Evolutionary conservation across 2,113 vertebrate species (phyloP), one percentile per base, ranked within the genome.

Genomic region (Sialia sialis): DNA sequence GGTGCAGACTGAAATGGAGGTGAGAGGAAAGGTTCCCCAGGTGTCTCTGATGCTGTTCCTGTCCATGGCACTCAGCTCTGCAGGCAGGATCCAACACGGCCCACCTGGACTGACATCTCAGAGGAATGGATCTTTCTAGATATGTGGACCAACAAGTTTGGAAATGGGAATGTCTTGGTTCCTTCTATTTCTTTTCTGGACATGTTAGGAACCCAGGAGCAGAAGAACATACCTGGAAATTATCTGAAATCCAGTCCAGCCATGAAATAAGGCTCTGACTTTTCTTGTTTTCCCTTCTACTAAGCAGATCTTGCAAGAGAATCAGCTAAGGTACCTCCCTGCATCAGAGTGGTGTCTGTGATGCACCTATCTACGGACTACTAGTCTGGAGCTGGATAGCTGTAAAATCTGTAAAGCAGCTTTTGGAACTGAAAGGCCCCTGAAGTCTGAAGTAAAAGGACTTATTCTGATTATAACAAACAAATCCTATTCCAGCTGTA

Each of bases 391-490:
- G 49, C 0, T 46, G 41, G 51, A 46, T 6, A 74, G 69, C 39
- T 79, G 25, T 36, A 82, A 93, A 74, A 82, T 41, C 48, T 75
- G 16, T n/a, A 60, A 75, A 62, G 63, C 9, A 75, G 64, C 25
- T 89, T 94, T 78, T 75, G 48, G 27, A 86, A 88, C 2, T 54
- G 36, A 68, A 92, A 90, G 44, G 36, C 8, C 32, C 19, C 43
- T 48, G 30, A 87, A 64, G 7, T 52, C n/a, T 41, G 7, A 74
- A 81, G 39, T 72, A 91, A 68, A 89, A 95, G 10, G 26, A 63
- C 46, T 73, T 76, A n/a, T 16, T 93, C 48, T 73, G 60, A 85
- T 46, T 46, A 25, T 51, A 89, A 91, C 77, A 84, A 90, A 90
- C 54, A 89, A 55, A 86, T 74, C 21, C 64, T 70, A 82, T 63